Conservation (phyloP, 2,797 vertebrate species). For the Lophius americanus region DNA sequence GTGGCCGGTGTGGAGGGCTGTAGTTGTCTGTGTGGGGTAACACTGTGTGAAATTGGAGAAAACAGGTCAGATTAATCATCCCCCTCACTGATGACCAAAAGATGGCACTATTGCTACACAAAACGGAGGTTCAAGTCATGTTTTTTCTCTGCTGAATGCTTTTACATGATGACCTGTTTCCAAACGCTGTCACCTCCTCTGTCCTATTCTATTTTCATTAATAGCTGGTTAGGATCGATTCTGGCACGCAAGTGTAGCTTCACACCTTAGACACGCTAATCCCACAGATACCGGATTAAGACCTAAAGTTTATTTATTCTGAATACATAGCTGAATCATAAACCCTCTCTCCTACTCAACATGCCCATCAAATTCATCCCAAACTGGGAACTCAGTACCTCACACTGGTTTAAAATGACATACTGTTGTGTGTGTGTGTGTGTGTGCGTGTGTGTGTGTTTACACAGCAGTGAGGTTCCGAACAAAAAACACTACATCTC, state of each 20-base stretch:
- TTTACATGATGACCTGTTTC: slow-evolving; percentile 77
- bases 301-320: slow-evolving; percentile 65
- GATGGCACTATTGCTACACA: slow-evolving; percentile 83
- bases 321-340: slow-evolving; percentile 67
- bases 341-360: slow-evolving; percentile 56
- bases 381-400: slow-evolving; percentile 57
- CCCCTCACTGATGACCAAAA: slow-evolving; percentile 62
- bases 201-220: slow-evolving; percentile 77
- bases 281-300: slow-evolving; percentile 69
- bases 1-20: neutral
- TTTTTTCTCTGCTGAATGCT: slow-evolving; percentile 58
- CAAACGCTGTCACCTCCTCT: slow-evolving; percentile 74
- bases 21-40: slow-evolving; percentile 17
- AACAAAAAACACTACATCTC: slow-evolving; percentile 34
- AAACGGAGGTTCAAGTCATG: slow-evolving; percentile 5
- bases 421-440: neutral
- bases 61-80: slow-evolving; percentile 25
- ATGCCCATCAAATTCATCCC: slow-evolving; percentile 71
- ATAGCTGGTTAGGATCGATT: slow-evolving; percentile 68
- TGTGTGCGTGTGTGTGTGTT: slow-evolving; percentile 5
- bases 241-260: slow-evolving; percentile 54
- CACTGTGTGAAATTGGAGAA: slow-evolving; percentile 13
- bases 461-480: slow-evolving; percentile 37
- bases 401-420: slow-evolving; percentile 56
- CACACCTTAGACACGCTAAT: slow-evolving; percentile 59